Percentiles rank a stretch among this genome's conserved stretches.
Conservation (phyloP, 2,888 invertebrate species). For the Gisinianus flammeolus region DNA sequence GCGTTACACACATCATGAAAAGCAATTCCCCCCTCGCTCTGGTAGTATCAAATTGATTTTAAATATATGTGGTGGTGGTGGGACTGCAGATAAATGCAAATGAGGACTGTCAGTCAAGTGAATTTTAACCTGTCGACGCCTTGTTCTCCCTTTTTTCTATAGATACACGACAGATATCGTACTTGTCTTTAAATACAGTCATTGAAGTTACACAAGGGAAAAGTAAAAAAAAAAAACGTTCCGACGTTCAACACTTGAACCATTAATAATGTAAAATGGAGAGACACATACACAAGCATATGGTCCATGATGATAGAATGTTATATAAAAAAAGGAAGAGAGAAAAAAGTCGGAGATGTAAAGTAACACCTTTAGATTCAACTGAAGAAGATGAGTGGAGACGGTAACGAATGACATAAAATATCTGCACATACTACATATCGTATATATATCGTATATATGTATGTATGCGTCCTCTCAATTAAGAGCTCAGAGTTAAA, state of each 20-base stretch:
- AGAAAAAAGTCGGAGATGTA: not conserved
- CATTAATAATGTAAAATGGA: not conserved
- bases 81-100: not conserved
- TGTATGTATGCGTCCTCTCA: conserved; percentile 7
- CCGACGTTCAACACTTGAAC: not conserved
- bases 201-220: no score
- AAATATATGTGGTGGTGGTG: no score
- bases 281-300: not conserved
- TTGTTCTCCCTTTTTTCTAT: not conserved
- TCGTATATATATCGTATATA: no score
- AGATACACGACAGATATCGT: not conserved
- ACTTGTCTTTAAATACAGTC: not conserved
- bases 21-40: no score
- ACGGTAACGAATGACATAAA: no score
- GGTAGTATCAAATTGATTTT: no score
- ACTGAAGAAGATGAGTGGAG: not conserved
- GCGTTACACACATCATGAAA: no score
- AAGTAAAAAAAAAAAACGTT: not conserved
- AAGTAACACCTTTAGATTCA: no score
- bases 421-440: no score
- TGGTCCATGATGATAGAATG: not conserved
- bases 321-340: not conserved
- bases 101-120: not conserved
- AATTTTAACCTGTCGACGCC: not conserved
- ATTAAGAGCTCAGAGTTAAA: conserved; percentile 10